Conservation (phyloP, 2,113 vertebrate species). For the Pelecanoides urinatrix region DNA sequence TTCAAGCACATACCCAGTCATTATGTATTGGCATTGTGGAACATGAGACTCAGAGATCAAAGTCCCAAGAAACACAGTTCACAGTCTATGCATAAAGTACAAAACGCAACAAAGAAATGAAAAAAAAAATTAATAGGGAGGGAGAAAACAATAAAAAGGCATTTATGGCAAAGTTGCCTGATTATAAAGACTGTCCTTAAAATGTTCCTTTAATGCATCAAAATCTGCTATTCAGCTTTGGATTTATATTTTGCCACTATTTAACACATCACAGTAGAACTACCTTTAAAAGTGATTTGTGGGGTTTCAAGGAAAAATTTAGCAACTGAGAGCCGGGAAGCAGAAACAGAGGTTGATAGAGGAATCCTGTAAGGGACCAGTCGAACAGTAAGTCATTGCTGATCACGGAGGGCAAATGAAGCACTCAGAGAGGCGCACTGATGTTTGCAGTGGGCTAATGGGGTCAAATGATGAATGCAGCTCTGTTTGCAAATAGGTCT, state of each 20-base stretch:
- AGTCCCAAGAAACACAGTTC: background rate
- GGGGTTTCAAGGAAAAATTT: background rate
- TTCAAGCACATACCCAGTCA: background rate
- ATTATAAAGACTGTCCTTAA: background rate
- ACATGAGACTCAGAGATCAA: background rate
- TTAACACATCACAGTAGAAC: background rate
- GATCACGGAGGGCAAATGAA: background rate
- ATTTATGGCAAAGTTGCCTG: background rate
- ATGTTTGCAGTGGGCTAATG: background rate
- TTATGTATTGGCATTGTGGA: background rate
- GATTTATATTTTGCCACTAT: background rate
- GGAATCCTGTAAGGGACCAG: background rate
- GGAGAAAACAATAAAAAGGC: background rate
- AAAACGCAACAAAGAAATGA: background rate
- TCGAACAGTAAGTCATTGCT: accelerated
- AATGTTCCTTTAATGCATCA: background rate
- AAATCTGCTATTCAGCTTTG: background rate
- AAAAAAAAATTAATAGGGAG: background rate
- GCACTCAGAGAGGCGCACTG: accelerated
- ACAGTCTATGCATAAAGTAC: background rate
- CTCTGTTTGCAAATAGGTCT: background rate
- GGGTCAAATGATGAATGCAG: background rate
- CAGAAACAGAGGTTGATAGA: background rate
- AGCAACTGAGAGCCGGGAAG: background rate
- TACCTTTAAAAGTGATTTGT: background rate